Evolutionary conservation across 1,140 invertebrate genomes (phyloP).

Genomic region (Sinonovacula constricta): DNA sequence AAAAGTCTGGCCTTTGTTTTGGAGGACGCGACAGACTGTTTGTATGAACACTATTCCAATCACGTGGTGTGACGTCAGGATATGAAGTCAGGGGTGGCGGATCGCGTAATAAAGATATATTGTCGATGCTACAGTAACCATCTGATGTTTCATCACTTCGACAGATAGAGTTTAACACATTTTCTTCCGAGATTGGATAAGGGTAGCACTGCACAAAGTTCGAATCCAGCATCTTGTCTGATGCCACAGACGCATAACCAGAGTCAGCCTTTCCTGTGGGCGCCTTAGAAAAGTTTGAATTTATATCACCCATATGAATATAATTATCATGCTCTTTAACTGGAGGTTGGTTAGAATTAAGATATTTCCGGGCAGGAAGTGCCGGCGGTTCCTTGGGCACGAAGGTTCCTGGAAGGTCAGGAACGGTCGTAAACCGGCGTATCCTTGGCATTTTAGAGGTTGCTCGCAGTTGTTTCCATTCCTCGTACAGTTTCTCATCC

Average conservation of each 20-base stretch:
- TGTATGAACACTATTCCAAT: slow-evolving; percentile 17
- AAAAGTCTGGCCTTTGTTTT: slow-evolving; percentile 24
- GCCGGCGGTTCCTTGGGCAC: slow-evolving; percentile 59
- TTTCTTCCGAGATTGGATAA: slow-evolving; percentile 11
- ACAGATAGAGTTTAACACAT: neutral
- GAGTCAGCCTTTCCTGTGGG: slow-evolving; percentile 18
- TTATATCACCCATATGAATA: slow-evolving; percentile 42
- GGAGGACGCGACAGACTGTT: slow-evolving; percentile 28
- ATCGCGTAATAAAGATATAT: slow-evolving; percentile 36
- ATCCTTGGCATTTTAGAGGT: slow-evolving; percentile 53
- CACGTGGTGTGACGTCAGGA: slow-evolving; percentile 30
- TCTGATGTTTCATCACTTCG: slow-evolving; percentile 40
- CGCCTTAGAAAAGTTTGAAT: slow-evolving; percentile 52
- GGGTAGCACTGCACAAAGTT: slow-evolving; percentile 13
- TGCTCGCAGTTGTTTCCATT: slow-evolving; percentile 56
- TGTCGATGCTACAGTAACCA: slow-evolving; percentile 50
- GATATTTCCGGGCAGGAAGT: slow-evolving; percentile 57
- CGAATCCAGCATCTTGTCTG: slow-evolving; percentile 30
- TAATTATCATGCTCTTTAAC: slow-evolving; percentile 35
- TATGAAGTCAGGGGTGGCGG: slow-evolving; percentile 8
- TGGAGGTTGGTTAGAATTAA: slow-evolving; percentile 12
- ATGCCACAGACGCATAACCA: slow-evolving; percentile 24
- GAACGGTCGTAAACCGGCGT: slow-evolving; percentile 48
- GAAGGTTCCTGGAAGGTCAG: slow-evolving; percentile 55
- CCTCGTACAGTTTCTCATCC: slow-evolving; percentile 63